Evolutionary conservation across 2,888 invertebrate genomes (phyloP), one percentile per base, ranked within the genome.

Genomic region (Volucella zonaria): DNA sequence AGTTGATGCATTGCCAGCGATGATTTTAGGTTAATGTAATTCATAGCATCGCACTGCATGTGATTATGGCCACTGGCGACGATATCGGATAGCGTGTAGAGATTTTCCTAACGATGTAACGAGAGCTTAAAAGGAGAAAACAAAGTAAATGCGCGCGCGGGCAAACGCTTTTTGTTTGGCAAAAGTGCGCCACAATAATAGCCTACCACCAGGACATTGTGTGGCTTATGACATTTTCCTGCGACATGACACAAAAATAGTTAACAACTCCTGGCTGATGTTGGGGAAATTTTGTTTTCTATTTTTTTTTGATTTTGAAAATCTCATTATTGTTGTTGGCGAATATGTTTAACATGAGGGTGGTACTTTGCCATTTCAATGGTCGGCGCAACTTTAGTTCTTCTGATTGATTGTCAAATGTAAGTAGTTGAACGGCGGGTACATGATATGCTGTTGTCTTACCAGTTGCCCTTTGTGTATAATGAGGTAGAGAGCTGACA

Each of bases 1-100:
- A 52, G 81, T 76, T 85, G 81, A 81, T 85, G 76, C 71, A 85
- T 85, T 76, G 81, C 85, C 68, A 15, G 76, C 81, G 76, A 81
- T 81, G 81, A 85, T 85, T 85, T 81, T 81, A 68, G 85, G 85
- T 85, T 85, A 85, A 85, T 85, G 85, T 85, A 81, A 85, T 85
- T 85, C 85, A 85, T 77, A 68, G 85, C 76, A 81, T 77, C 73
- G 73, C 77, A 64, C 81, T 73, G 76, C 81, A 81, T 85, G 76
- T 71, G 85, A 77, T 85, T 80, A 43, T 59, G 58, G 81, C 85
- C 85, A 81, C 56, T 73, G 85, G 85, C 76, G 68, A 73, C 73
- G 81, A 77, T 77, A 85, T 85, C 66, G 31, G 81, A 68, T 81
- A 73, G 81, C 76, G 75, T 85, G 83, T 75, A 73, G 67, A 78